phyloP scores from a whole-genome alignment of 2,888 invertebrate species.

The Horisme vitalbata region DNA sequence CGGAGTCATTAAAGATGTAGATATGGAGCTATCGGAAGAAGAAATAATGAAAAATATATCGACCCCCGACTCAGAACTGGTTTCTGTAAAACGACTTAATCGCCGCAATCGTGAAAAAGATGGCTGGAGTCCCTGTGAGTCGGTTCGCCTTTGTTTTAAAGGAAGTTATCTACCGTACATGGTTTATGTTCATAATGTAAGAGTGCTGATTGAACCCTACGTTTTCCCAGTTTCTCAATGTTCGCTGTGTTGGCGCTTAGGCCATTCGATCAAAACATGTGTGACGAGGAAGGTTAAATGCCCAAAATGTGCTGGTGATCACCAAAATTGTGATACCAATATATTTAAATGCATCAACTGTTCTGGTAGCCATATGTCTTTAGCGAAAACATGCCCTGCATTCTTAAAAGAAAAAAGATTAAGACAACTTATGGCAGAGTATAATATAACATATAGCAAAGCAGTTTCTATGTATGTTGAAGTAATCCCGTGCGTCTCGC shows the following conservation, averaged over 20 bases:
- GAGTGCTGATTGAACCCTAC: background rate
- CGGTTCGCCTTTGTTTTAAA: background rate
- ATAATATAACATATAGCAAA: constrained; percentile 2
- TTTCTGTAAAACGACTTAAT: background rate
- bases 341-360: constrained; percentile 8
- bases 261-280: background rate
- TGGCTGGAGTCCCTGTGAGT: constrained; percentile 3
- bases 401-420: background rate
- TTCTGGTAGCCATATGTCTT: background rate
- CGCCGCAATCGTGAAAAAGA: background rate
- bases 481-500: no score
- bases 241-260: background rate
- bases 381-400: background rate
- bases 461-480: background rate
- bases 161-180: background rate
- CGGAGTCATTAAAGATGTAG: background rate
- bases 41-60: background rate
- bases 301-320: background rate
- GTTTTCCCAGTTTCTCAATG: constrained; percentile 1
- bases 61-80: background rate
- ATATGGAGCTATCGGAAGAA: background rate
- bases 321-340: constrained; percentile 6
- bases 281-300: background rate
- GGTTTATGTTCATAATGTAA: background rate
- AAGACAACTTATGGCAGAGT: constrained; percentile 3